Base-by-base conservation (phyloP, 1,140 invertebrate species). In the Drosophila mojavensis region DNA sequence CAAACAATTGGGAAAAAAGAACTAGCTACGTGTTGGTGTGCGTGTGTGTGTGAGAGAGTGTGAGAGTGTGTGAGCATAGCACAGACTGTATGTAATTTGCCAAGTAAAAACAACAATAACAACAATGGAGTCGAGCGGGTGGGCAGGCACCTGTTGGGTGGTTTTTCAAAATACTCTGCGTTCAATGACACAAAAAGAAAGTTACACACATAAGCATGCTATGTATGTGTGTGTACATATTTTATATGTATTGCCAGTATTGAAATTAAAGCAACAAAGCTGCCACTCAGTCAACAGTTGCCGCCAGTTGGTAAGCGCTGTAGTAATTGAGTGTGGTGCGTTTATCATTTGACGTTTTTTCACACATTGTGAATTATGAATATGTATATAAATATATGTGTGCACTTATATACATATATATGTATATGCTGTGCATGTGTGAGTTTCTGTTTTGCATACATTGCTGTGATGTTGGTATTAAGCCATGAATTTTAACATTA, bases 141-240 rank as follows among this genome's bases (percentile, higher is more conserved):
- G 69, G 43, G 33, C 41, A 51, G 72, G 76, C 84, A 86, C 82
- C 82, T 88, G 82, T 86, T 78, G 59, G 67, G 53, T 68, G 58
- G 24, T 62, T 75, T 62, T 62, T 88, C 53, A 54, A 82, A 86
- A 77, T 70, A 65, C 28, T 68, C 66, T 64, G 62, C 66, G 83
- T 64, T 69, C 74, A 83, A 75, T 83, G 83, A 83, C 79, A 88
- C 83, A 89, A 83, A 86, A 89, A 89, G 83, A 88, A 88, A 88
- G 83, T 86, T 78, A 83, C 68, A 75, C 65, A 41, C 36, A 61
- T 47, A 60, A 15, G 24, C n/a, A 36, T 20, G 30, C 11, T 30
- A 15, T 45, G 26, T 60, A 59, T n/a, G 30, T 9, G 5, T 33
- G 28, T 30, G 36, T 3, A 54, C n/a, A 17, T 41, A 30, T 20